Evolutionary conservation across 2,888 invertebrate species (phyloP), one percentile per base, ranked within the genome.

Genomic region (Mimas tiliae): DNA sequence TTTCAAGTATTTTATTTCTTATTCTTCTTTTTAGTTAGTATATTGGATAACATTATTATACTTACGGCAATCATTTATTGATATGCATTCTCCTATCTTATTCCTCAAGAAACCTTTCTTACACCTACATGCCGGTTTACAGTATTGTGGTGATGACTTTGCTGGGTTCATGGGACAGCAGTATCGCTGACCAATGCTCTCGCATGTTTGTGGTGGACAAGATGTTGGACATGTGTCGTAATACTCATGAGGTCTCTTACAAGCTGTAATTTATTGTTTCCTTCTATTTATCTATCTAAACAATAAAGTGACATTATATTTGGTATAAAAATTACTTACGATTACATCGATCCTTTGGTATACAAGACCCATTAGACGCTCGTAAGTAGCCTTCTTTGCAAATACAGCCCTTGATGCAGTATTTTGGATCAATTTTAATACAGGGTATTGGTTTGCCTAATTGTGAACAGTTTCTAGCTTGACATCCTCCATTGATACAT

Each of bases 401-500:
- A 7, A 80, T 33, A 58, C 86, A 86, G 0, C 85, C 85, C 16
- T 76, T 72, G 14, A 70, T 74, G 53, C 86, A 86, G 42, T 27
- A 6, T 16, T 73, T 70, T 0, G 75, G 68, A 19, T 73, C 55
- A 0, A 79, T 62, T 64, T 71, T 77, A 0, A 73, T 48, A 65
- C 84, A 85, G 1, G 73, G 73, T 7, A 81, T 68, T 7, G 70
- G 70, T 21, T 70, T 68, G 0, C 79, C 81, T 27, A 78, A 63
- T 68, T 84, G 78, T 0, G 80, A 75, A 69, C 86, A 86, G 62
- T 79, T 81, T 67, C 73, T 74, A 0, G 74, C 67, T 33, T 68
- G 63, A 70, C 86, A 86, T n/a, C 80, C 80, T 7, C 77, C 78
- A 27, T 86, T 79, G 14, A 70, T 75, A 52, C 84, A 85, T 0